phyloP scores from a whole-genome alignment of 2,113 vertebrate species.

The Pipa parva region DNA sequence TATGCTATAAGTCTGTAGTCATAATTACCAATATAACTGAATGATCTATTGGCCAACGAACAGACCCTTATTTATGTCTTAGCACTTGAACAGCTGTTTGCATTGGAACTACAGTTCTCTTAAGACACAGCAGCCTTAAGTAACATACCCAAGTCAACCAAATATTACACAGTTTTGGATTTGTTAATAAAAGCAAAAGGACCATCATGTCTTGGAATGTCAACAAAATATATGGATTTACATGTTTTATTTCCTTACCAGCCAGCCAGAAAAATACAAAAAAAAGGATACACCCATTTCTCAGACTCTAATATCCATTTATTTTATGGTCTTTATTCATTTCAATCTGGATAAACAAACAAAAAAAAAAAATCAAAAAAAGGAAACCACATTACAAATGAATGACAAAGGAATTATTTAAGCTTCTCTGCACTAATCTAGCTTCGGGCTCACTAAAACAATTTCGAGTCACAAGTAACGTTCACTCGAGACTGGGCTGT shows the following conservation, averaged over 20 bases:
- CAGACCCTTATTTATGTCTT: conserved; percentile 6
- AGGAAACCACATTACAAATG: conserved; percentile 42
- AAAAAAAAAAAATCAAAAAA: too few relatives aligned
- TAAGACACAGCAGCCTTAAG: background rate
- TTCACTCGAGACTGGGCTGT: conserved; percentile 58
- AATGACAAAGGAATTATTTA: conserved; percentile 16
- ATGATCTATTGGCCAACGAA: background rate
- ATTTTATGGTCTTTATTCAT: background rate
- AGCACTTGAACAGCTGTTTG: conserved; percentile 52
- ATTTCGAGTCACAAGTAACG: conserved; percentile 47
- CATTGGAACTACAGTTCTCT: too few relatives aligned
- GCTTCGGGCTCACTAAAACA: conserved; percentile 48
- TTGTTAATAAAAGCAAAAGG: conserved; percentile 54
- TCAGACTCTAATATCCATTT: conserved; percentile 8
- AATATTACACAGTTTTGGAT: conserved; percentile 51
- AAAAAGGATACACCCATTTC: conserved; percentile 42
- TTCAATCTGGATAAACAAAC: conserved; percentile 43
- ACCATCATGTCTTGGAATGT: conserved; percentile 50
- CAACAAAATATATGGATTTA: conserved; percentile 45
- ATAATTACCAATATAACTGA: background rate
- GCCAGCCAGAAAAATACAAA: conserved; percentile 60
- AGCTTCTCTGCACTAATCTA: conserved; percentile 61
- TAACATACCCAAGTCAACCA: conserved; percentile 53
- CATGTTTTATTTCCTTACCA: conserved; percentile 53
- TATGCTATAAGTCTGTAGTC: background rate